Base-by-base conservation (phyloP, 2,888 invertebrate genomes). In the Shargacucullia verbasci region DNA sequence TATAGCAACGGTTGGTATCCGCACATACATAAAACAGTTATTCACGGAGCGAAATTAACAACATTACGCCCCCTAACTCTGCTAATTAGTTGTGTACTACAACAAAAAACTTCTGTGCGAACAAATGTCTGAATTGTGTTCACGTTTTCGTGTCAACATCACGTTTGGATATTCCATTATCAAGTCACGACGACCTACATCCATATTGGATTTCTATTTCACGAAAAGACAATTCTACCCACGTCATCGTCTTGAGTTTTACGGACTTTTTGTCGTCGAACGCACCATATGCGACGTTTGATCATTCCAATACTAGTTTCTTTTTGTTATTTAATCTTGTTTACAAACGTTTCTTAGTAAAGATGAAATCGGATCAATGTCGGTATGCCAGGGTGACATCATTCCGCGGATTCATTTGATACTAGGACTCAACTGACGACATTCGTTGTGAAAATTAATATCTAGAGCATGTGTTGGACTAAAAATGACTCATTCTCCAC, bases 111-210 rank as follows among this genome's bases (percentile, higher is more conserved):
- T 56, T 63, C 61, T 68, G 70, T 75, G 73, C 67, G 70, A 73
- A 73, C 70, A 76, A 78, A 79, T 70, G 81, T 76, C 62, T 70
- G 73, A 78, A 82, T 83, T 76, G 75, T 71, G 73, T 81, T 78
- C 79, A 83, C 80, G 80, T 82, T 81, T 80, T 83, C 78, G 74
- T 84, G 82, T 81, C 82, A 79, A 81, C 82, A 78, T 82, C 79
- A 81, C 77, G 79, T 84, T 86, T 80, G 78, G 71, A 76, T 74
- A 82, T 85, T 80, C 80, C 78, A 85, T 84, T 87, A 86, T 83
- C 84, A 78, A 80, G 78, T 80, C 80, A 78, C 79, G 70, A 76
- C 77, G 82, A 79, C 84, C 83, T 78, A 83, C 78, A 82, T 83
- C 71, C 71, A 82, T 82, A 80, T 82, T 82, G 73, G 76, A 82